Evolutionary conservation across 2,797 vertebrate species (phyloP).

Genomic region (Chromobotia macracanthus): DNA sequence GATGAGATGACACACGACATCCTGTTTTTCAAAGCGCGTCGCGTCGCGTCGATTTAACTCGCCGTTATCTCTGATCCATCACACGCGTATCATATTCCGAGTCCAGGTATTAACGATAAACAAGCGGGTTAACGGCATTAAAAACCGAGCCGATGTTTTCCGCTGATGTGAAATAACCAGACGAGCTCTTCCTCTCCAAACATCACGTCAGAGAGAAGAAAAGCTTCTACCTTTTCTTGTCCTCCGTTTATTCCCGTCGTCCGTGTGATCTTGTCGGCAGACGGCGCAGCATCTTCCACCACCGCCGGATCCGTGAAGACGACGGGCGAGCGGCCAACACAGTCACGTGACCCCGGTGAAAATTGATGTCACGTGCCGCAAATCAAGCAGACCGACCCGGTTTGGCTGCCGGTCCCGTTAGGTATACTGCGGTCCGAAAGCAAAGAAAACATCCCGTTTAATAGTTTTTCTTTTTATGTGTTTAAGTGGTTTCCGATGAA

Average conservation of each 20-base stretch:
- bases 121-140: background rate
- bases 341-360: slow-evolving; percentile 58
- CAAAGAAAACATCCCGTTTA: too few species aligned
- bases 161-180: background rate
- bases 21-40: slow-evolving; percentile 40
- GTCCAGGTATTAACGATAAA: background rate
- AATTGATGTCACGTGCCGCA: slow-evolving; percentile 44
- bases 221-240: slow-evolving; percentile 25
- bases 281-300: slow-evolving; percentile 48
- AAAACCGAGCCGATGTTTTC: background rate
- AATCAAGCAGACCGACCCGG: background rate
- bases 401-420: background rate
- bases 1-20: slow-evolving; percentile 24
- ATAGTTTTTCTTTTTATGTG: background rate
- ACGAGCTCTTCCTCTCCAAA: background rate
- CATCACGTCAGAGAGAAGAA: background rate
- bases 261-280: background rate
- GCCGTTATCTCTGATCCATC: background rate
- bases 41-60: slow-evolving; percentile 3
- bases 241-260: slow-evolving; percentile 21
- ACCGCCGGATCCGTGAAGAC: background rate
- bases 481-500: slow-evolving; percentile 2
- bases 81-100: background rate
- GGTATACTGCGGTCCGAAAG: background rate
- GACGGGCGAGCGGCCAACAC: background rate